These are phyloP conservation scores for Propithecus perrieri DNA, from an alignment of 2,797 vertebrate species.

Conservation along the genomic window DNA sequence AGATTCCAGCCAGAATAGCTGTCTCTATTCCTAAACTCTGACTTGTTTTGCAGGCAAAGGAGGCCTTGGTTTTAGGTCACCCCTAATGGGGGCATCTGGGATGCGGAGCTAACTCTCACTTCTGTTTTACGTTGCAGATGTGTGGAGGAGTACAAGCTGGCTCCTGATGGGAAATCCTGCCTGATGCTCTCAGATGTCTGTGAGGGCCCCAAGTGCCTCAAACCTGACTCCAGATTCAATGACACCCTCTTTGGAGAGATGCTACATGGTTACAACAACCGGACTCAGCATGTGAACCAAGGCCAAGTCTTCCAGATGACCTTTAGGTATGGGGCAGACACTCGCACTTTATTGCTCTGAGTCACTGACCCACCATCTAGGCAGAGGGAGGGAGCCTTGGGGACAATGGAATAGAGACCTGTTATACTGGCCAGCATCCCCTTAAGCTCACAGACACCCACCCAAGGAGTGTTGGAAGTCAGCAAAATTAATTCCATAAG, in stretches of 20 bases:
- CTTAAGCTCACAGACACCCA: rapidly evolving
- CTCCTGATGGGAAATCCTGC: conserved; percentile 95
- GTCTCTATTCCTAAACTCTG: conserved; percentile 47
- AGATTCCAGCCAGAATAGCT: conserved; percentile 44
- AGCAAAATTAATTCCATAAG: background rate
- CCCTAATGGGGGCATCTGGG: background rate
- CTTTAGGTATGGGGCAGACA: conserved; percentile 90
- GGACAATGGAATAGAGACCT: background rate
- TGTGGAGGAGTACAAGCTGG: conserved; percentile 97
- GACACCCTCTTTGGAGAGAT: conserved; percentile 98
- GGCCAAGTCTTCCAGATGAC: conserved; percentile 99
- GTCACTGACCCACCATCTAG: background rate
- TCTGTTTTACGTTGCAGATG: conserved; percentile 87
- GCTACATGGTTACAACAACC: conserved; percentile 98
- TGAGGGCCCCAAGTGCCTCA: conserved; percentile 93
- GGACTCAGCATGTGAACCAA: conserved; percentile 95
- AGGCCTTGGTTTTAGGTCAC: conserved; percentile 49
- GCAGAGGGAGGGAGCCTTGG: background rate
- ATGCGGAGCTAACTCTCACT: background rate
- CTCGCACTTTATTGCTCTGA: background rate
- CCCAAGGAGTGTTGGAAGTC: background rate
- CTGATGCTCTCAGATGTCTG: conserved; percentile 95
- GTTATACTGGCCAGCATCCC: background rate
- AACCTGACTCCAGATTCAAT: conserved; percentile 93
- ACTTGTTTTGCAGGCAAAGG: conserved; percentile 58